Evolutionary conservation across 2,888 invertebrate genomes (phyloP), one percentile per base, ranked within the genome.

Genomic region (Cyrtodaria siliqua): DNA sequence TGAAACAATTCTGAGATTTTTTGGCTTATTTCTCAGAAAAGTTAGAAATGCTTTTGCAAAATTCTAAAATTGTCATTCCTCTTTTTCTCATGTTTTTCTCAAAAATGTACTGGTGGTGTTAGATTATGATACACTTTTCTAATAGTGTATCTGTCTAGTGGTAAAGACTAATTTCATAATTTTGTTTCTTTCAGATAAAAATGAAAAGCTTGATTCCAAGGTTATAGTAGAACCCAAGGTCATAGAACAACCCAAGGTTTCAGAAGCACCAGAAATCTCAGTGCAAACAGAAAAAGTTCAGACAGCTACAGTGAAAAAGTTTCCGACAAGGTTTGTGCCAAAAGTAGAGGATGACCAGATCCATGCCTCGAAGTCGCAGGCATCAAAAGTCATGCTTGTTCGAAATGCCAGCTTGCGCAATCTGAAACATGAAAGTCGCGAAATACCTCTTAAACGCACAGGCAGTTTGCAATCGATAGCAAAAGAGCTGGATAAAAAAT

Each of bases 361-460:
- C n/a, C 60, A 60, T 16, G 47, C 60, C 9, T 55, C 77, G 16
- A 77, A 77, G 44, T 73, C 79, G 18, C 71, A 71, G 50, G 73
- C 82, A 44, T 74, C 82, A 1, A 74, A 77, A 44, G 60, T 75
- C 12, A 82, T 75, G 79, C 62, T 79, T 29, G 79, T 82, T 2
- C 62, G 79, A 6, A 72, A 79, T 29, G 72, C 64, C 16, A 79
- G 79, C 56, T 49, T 72, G 38, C 56, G 66, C 18, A 56, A 50
- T 6, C 1, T 76, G 14, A 23, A 66, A n/a, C 18, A 18, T 8
- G 64, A 66, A 55, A 52, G 12, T 33, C 52, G 26, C 38, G 56
- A 52, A 9, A 29, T 62, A 3, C 18, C 71, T 26, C 57, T 84
- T 2, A 73, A 74, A 42, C 53, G 82, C 40, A 74, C 79, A 59